Percentiles rank a stretch among this genome's conserved stretches.
Conservation (phyloP, 2,888 invertebrate genomes). For the Sphinx pinastri region DNA sequence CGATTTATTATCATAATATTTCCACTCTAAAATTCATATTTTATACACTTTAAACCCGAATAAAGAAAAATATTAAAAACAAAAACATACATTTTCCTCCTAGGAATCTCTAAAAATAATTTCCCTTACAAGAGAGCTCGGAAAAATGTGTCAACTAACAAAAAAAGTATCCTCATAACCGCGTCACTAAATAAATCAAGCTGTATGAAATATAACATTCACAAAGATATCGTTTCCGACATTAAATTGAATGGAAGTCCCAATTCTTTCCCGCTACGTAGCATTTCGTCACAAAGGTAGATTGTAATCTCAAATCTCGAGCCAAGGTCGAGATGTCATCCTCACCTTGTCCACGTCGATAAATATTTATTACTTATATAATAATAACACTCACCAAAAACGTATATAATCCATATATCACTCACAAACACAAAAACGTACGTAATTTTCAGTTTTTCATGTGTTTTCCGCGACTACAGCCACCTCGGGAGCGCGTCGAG, state of each 20-base stretch:
- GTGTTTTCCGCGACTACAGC: slow-evolving; percentile 43
- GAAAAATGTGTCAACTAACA: background rate
- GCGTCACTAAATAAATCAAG: background rate
- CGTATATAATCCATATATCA: slow-evolving; percentile 34
- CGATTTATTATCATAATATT: no score
- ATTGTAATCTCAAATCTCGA: background rate
- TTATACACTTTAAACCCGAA: no score
- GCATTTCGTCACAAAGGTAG: slow-evolving; percentile 20
- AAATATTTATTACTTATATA: background rate
- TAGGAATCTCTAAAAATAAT: background rate
- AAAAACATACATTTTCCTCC: no score
- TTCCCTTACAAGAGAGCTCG: background rate
- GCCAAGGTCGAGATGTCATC: slow-evolving; percentile 4
- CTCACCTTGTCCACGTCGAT: background rate
- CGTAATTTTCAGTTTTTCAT: slow-evolving; percentile 42
- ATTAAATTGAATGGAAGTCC: slow-evolving; percentile 11
- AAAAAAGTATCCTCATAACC: background rate
- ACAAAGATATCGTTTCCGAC: slow-evolving; percentile 5
- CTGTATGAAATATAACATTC: slow-evolving; percentile 1
- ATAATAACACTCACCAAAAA: slow-evolving; percentile 30
- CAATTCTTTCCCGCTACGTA: slow-evolving; percentile 7
- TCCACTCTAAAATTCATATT: no score
- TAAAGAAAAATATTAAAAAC: no score
- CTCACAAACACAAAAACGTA: slow-evolving; percentile 35
- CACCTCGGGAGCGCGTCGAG: slow-evolving; percentile 47